These are phyloP conservation scores for Ichneumoninae sp. DNA, from an alignment of 2,888 invertebrate species.

Conservation along the genomic window DNA sequence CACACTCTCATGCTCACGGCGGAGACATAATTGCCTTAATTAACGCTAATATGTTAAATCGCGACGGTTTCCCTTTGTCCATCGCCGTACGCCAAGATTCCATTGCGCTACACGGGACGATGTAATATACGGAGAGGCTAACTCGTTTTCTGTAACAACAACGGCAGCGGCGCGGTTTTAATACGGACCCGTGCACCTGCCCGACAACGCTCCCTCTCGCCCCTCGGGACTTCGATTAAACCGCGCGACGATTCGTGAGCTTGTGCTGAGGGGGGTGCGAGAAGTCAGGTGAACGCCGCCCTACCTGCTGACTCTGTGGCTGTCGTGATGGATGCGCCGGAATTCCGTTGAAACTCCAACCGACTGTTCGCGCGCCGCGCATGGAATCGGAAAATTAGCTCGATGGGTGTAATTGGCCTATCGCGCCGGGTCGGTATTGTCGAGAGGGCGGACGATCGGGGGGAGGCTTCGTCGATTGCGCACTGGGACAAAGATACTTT, in stretches of 20 bases:
- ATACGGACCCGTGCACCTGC: slow-evolving; percentile 50
- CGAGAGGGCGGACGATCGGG: background rate
- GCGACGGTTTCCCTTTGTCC: slow-evolving; percentile 83
- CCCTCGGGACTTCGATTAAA: slow-evolving; percentile 65
- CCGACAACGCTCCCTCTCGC: background rate
- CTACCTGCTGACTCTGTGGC: slow-evolving; percentile 6
- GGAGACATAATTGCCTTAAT: slow-evolving; percentile 85
- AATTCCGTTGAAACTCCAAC: slow-evolving; percentile 57
- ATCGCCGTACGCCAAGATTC: slow-evolving; percentile 71
- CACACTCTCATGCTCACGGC: slow-evolving; percentile 83
- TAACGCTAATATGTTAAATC: slow-evolving; percentile 85
- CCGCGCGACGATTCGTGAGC: slow-evolving; percentile 64
- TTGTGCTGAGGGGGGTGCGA: slow-evolving; percentile 25
- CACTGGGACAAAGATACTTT: background rate
- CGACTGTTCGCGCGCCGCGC: background rate
- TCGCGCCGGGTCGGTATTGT: background rate
- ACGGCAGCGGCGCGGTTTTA: background rate
- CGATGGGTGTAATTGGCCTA: slow-evolving; percentile 12
- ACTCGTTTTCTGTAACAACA: slow-evolving; percentile 39
- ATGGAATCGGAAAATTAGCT: slow-evolving; percentile 24
- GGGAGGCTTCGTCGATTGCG: background rate
- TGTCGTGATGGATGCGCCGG: slow-evolving; percentile 48
- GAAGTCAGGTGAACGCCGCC: slow-evolving; percentile 44
- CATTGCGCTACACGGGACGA: slow-evolving; percentile 62
- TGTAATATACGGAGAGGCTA: slow-evolving; percentile 12